Evolutionary conservation across 2,888 invertebrate genomes (phyloP).

Genomic region (Amorpha juglandis): DNA sequence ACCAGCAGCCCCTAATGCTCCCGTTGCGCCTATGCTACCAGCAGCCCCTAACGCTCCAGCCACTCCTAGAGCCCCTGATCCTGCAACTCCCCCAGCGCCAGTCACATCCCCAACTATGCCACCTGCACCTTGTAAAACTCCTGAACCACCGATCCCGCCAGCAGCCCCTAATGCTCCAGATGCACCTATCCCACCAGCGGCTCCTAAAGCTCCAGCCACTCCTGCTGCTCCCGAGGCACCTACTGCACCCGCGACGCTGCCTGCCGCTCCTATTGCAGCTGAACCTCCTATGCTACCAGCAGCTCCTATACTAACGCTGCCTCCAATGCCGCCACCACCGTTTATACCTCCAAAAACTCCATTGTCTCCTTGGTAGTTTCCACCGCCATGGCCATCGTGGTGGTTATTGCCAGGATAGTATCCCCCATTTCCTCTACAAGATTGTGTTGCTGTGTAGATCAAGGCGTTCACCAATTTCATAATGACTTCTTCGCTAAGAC

Average conservation of each 20-base stretch:
- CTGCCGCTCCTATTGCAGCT: not conserved
- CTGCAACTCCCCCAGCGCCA: conserved; percentile 33
- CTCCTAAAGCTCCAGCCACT: conserved; percentile 31
- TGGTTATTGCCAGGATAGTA: conserved; percentile 27
- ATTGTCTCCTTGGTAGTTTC: conserved; percentile 9
- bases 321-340: conserved; percentile 23
- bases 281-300: conserved; percentile 28
- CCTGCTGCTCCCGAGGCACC: conserved; percentile 5
- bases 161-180: not conserved
- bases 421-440: conserved; percentile 41
- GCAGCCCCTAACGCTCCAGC: conserved; percentile 23
- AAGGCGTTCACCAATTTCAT: conserved; percentile 67
- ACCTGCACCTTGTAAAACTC: not conserved
- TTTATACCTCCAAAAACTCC: conserved; percentile 17
- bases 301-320: conserved; percentile 18
- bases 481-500: conserved; percentile 62
- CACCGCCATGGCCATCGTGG: not conserved
- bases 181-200: conserved; percentile 18
- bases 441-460: conserved; percentile 58
- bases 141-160: not conserved
- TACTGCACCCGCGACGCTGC: conserved; percentile 1
- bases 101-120: not conserved
- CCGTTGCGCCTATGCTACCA: conserved; percentile 21
- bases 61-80: conserved; percentile 5
- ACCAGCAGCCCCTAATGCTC: conserved; percentile 32